Base-by-base conservation (phyloP, 2,797 vertebrate species). In the Acipenser oxyrinchus region DNA sequence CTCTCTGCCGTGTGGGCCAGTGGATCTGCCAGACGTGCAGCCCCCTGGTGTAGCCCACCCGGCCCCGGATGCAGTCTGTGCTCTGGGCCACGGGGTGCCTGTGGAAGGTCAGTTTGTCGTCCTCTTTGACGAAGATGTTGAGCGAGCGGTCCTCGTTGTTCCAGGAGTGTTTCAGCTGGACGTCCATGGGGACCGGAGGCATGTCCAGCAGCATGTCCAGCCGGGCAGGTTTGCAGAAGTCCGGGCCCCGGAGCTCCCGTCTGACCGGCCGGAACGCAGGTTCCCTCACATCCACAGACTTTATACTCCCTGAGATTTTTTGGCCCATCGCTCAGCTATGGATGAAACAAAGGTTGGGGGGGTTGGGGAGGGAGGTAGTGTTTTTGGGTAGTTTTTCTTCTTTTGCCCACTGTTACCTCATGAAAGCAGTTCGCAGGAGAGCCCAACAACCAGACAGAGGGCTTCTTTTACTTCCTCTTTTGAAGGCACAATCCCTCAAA, bases 91-190 rank as follows among this genome's bases (percentile, higher is more conserved):
- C 97, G 0, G 97, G 97, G 81, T 99, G 97, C 5, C 97, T 90
- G 75, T 99, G 97, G 76, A 99, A 98, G 10, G 96, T 99, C 71
- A 98, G 82, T 70, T 92, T 92, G 71, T 99, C 97, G 0, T 99
- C 96, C 1, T 99, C 97, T 80, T 99, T 99, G 73, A 99, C 95
- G 68, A 98, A 99, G 70, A 99, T 96, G 71, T 99, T 99, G 71
- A 99, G 93, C 0, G 97, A 99, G 53, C 97, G 94, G 81, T 99
- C 97, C 53, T 97, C 95, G 0, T 95, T 87, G 76, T 98, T 99
- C 97, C 97, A 99, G 0, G 94, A 92, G 0, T 99, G 94, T 60
- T 90, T 90, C 9, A 91, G 84, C 78, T 97, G 96, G 13, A 91
- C 83, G 6, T 95, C 93, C 50, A 73, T 66, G 57, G 88, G 86